Conservation (phyloP, 2,113 vertebrate species). For the Cheirogaleus medius region DNA sequence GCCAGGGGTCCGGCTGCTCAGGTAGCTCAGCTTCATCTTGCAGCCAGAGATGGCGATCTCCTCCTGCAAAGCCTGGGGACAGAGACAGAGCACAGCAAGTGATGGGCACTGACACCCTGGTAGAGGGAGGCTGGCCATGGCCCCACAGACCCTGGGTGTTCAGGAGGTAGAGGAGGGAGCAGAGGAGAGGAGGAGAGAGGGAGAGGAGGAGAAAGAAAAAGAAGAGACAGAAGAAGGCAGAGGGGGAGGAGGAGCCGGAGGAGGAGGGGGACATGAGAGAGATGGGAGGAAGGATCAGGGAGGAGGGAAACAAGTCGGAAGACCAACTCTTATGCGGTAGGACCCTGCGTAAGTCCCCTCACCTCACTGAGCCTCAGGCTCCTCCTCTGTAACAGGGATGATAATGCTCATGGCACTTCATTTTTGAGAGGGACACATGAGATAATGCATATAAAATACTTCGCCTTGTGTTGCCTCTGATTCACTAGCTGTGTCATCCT, state of each 20-base stretch:
- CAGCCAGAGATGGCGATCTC: constrained; percentile 93
- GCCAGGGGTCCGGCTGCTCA: constrained; percentile 96
- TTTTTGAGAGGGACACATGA: background rate
- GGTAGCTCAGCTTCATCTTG: constrained; percentile 93
- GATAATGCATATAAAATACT: background rate
- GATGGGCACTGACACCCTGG: accelerated
- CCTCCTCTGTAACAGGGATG: background rate
- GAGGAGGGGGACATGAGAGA: background rate
- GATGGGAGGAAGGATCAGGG: background rate
- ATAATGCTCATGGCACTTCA: accelerated
- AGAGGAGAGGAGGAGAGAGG: background rate
- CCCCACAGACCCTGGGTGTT: background rate
- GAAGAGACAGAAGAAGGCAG: background rate
- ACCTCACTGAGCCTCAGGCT: accelerated
- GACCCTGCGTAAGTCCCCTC: background rate
- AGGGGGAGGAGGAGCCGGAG: background rate
- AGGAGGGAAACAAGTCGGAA: background rate
- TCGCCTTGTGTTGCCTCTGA: accelerated
- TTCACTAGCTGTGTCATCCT: background rate
- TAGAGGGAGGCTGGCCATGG: background rate
- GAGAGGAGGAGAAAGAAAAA: background rate
- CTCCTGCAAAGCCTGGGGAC: constrained; percentile 92
- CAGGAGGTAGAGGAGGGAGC: background rate
- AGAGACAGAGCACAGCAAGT: constrained; percentile 16
- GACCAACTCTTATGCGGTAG: accelerated